Evolutionary conservation across 2,113 vertebrate species (phyloP).

Genomic region (Melanerpes aurifrons): DNA sequence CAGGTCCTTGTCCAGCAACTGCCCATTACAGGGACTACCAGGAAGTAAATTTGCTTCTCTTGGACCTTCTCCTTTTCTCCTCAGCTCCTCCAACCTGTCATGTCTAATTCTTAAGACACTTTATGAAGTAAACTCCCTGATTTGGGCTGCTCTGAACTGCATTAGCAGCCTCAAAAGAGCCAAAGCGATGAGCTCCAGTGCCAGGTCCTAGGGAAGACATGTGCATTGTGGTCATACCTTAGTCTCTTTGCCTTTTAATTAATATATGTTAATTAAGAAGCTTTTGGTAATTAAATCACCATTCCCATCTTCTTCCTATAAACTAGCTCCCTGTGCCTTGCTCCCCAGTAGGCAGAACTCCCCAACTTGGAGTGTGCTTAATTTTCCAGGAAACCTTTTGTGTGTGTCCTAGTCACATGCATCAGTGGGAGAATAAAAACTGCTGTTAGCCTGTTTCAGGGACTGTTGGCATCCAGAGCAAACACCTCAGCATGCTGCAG

Average conservation of each 20-base stretch:
- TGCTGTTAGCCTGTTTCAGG: neutral
- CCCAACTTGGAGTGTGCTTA: neutral
- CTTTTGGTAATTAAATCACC: neutral
- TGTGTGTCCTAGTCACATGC: neutral
- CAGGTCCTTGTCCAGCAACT: neutral
- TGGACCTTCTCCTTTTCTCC: neutral
- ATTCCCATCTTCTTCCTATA: neutral
- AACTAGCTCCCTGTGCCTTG: neutral
- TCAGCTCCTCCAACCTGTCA: neutral
- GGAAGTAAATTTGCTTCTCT: neutral
- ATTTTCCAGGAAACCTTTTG: slow-evolving; percentile 13
- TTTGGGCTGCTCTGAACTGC: neutral
- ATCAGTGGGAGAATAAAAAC: neutral
- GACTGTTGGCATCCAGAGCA: neutral
- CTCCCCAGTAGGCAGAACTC: neutral
- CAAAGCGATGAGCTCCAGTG: neutral
- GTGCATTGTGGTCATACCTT: neutral
- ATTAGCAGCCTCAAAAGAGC: neutral
- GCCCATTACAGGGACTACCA: neutral
- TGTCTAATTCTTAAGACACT: neutral
- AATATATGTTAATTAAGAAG: neutral
- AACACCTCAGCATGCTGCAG: neutral
- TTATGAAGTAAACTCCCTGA: neutral
- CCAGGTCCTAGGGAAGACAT: neutral
- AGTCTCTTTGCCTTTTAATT: neutral